A percentile compares a stretch with the other conserved stretches of the same genome.
These are phyloP conservation scores for Oligia latruncula DNA, from an alignment of 2,888 invertebrate species.

Conservation along the genomic window DNA sequence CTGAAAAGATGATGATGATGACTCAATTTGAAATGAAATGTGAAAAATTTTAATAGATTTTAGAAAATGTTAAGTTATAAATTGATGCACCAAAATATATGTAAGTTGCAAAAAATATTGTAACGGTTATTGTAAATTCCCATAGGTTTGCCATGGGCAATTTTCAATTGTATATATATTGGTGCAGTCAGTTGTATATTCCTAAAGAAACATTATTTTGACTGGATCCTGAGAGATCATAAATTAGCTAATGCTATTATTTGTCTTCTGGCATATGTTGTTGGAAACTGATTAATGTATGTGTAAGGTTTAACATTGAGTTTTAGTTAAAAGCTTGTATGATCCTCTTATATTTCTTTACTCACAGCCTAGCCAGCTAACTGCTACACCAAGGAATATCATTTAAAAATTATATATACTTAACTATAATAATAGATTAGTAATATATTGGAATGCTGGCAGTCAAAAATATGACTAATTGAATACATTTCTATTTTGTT, in stretches of 20 bases:
- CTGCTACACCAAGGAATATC: constrained; percentile 2
- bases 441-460: neutral
- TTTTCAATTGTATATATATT: constrained; percentile 44
- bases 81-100: constrained; percentile 58
- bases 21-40: constrained; percentile 77
- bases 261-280: constrained; percentile 26
- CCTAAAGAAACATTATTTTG: constrained; percentile 10
- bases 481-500: neutral
- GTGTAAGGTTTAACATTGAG: constrained; percentile 43
- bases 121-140: constrained; percentile 36
- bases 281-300: constrained; percentile 39
- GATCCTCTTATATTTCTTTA: constrained; percentile 46
- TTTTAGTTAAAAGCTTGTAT: constrained; percentile 51
- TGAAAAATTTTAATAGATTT: constrained; percentile 63
- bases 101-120: constrained; percentile 32
- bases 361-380: constrained; percentile 44
- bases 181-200: constrained; percentile 61
- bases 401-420: neutral
- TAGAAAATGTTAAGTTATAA: constrained; percentile 40
- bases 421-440: neutral
- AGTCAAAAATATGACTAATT: neutral
- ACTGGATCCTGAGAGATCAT: constrained; percentile 34
- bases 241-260: constrained; percentile 41
- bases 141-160: constrained; percentile 26
- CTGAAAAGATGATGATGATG: neutral